Conservation (phyloP, 2,113 vertebrate genomes). For the Erythrolamprus reginae region DNA sequence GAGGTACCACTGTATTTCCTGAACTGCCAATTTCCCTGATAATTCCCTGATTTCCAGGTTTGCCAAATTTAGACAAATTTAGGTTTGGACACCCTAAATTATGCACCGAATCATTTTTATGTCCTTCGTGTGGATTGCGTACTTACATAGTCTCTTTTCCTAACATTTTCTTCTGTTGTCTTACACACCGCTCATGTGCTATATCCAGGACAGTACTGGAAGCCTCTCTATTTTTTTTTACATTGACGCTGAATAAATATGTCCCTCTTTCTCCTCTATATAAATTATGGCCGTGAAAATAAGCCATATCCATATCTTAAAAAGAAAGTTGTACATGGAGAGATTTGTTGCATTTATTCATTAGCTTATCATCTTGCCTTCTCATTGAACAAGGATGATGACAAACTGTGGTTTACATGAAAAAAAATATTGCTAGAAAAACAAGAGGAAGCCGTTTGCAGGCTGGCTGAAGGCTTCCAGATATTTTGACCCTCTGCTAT, state of each 20-base stretch:
- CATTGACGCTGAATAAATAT: not conserved
- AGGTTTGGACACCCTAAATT: no score
- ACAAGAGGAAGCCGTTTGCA: not conserved
- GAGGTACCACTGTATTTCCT: no score
- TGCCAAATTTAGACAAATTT: no score
- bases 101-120: not conserved
- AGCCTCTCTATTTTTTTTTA: not conserved
- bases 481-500: not conserved
- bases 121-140: not conserved
- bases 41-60: no score
- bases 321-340: not conserved
- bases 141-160: not conserved
- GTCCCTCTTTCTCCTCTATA: not conserved
- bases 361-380: not conserved
- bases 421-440: not conserved
- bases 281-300: not conserved
- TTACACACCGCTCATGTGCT: not conserved
- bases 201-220: not conserved
- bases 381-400: not conserved
- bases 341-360: not conserved
- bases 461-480: not conserved
- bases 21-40: no score
- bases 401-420: not conserved
- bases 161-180: not conserved
- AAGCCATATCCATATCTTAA: not conserved